These are phyloP conservation scores for Tigriopus japonicus DNA, from an alignment of 1,140 invertebrate species.

Conservation along the genomic window DNA sequence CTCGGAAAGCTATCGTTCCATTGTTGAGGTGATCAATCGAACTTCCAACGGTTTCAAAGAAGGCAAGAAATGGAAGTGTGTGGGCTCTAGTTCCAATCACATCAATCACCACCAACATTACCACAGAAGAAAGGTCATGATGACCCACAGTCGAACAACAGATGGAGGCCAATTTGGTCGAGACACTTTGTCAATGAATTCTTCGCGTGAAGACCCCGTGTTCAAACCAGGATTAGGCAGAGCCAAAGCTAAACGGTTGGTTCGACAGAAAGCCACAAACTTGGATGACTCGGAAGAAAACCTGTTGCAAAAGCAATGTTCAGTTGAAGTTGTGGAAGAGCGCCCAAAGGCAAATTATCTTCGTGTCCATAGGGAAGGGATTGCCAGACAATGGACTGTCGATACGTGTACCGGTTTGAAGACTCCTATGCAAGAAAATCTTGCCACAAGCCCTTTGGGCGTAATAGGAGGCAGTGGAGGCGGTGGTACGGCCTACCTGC, in stretches of 20 bases:
- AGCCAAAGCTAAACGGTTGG: not conserved
- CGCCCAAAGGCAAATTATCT: no score
- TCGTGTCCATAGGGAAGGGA: no score
- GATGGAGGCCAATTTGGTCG: not conserved
- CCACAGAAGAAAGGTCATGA: not conserved
- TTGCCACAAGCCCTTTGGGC: no score
- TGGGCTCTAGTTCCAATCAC: not conserved
- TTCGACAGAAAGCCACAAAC: no score
- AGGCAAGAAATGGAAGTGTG: slow-evolving; percentile 10
- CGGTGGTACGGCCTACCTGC: no score
- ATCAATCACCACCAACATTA: not conserved
- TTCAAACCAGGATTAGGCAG: not conserved
- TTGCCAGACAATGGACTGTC: no score
- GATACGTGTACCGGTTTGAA: no score
- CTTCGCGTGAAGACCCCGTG: not conserved
- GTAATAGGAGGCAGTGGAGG: no score
- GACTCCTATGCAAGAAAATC: no score
- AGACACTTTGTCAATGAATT: not conserved
- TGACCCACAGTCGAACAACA: not conserved
- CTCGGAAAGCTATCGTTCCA: slow-evolving; percentile 1
- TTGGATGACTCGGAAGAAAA: no score
- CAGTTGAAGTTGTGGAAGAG: no score
- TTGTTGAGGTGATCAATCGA: not conserved
- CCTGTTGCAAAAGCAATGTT: no score
- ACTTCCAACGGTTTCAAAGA: not conserved